Evolutionary conservation across 2,888 invertebrate genomes (phyloP), one percentile per base, ranked within the genome.

Genomic region (Iselma pallidipennis): DNA sequence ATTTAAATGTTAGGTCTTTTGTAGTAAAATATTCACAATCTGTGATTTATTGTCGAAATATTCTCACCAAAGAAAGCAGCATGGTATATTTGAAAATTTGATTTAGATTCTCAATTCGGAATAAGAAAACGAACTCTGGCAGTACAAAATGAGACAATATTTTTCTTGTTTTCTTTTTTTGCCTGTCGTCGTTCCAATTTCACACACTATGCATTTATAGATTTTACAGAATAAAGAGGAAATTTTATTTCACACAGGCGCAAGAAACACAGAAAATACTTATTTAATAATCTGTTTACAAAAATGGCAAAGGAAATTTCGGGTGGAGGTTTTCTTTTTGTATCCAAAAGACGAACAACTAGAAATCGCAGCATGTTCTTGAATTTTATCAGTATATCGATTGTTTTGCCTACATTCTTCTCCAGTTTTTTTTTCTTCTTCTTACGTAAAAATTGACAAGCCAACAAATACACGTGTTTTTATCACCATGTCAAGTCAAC

Each of bases 11-110:
- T n/a, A n/a, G n/a, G n/a, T n/a, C n/a, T n/a, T n/a, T n/a, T n/a
- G n/a, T n/a, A n/a, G n/a, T n/a, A n/a, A n/a, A n/a, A n/a, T n/a
- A n/a, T n/a, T n/a, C n/a, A n/a, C n/a, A n/a, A n/a, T n/a, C n/a
- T n/a, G n/a, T n/a, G n/a, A n/a, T n/a, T n/a, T n/a, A n/a, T n/a
- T n/a, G n/a, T n/a, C n/a, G 54, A 29, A 53, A 53, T 49, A 51
- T 48, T 53, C 52, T 29, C 28, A 51, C n/a, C n/a, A n/a, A n/a
- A 56, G 57, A 49, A 56, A 57, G 31, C 31, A 57, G 57, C 52
- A 57, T n/a, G n/a, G 37, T 55, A 59, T 52, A 62, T 62, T 59
- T 33, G 62, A 62, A 62, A 62, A 62, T 62, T 62, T 62, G 62
- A 62, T 62, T 62, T 62, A 62, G 62, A 51, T 50, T 42, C 33